Percentiles rank a stretch among this genome's conserved stretches.
phyloP scores from a whole-genome alignment of 2,888 invertebrate species.

The Rhingia campestris region DNA sequence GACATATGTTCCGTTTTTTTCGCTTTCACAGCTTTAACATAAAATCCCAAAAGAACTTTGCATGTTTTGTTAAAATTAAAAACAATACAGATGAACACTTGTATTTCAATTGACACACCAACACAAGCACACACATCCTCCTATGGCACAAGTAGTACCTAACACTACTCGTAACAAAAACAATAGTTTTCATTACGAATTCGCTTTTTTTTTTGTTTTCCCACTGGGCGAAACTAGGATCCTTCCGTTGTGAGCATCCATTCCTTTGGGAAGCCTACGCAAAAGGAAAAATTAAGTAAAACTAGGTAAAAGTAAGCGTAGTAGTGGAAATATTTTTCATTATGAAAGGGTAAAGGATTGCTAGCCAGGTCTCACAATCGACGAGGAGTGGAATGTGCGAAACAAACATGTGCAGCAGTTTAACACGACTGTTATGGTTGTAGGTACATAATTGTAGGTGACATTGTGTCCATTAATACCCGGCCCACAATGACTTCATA shows the following conservation, averaged over 20 bases:
- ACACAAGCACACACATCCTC: constrained; percentile 1
- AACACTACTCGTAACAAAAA: constrained; percentile 23
- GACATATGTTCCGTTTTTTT: background rate
- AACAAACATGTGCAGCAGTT: constrained; percentile 21
- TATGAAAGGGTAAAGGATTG: constrained; percentile 5
- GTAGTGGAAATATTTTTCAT: constrained; percentile 31
- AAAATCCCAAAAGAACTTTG: constrained; percentile 48
- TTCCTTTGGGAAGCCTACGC: constrained; percentile 28
- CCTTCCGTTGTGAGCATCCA: constrained; percentile 37
- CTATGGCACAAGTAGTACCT: background rate
- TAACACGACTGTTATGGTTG: constrained; percentile 7
- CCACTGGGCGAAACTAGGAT: constrained; percentile 27
- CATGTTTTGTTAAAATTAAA: constrained; percentile 42
- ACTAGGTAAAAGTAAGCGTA: background rate
- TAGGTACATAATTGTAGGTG: constrained; percentile 44
- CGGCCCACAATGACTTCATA: constrained; percentile 49
- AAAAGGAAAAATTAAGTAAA: constrained; percentile 4
- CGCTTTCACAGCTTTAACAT: constrained; percentile 3
- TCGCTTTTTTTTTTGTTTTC: constrained; percentile 31
- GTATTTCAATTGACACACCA: constrained; percentile 27
- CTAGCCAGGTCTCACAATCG: constrained; percentile 1
- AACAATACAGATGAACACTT: constrained; percentile 30
- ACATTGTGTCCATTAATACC: constrained; percentile 40
- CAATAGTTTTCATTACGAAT: background rate
- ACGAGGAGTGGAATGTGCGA: constrained; percentile 1